phyloP scores from a whole-genome alignment of 2,113 vertebrate species.

The Scolopax mira region DNA sequence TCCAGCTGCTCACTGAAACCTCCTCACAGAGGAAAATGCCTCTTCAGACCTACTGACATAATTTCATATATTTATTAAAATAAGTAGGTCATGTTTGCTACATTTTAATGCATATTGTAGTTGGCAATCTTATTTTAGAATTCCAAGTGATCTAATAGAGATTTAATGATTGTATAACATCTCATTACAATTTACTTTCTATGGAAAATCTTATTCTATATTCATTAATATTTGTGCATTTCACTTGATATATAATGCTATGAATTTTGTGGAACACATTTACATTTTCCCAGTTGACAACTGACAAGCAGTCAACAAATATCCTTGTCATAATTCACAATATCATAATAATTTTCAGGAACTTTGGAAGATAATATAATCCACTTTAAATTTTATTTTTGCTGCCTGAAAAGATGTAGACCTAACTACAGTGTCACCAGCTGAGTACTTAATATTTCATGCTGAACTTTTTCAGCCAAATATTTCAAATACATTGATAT shows the following conservation, averaged over 20 bases:
- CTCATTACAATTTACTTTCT: not conserved
- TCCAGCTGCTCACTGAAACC: not conserved
- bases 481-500: not conserved
- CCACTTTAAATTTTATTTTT: not conserved
- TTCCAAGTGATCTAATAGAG: not conserved
- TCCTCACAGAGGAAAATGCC: not conserved
- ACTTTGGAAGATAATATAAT: not conserved
- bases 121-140: not conserved
- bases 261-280: not conserved
- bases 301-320: not conserved
- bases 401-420: not conserved
- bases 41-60: not conserved
- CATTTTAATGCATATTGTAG: not conserved
- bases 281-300: not conserved
- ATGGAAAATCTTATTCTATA: not conserved
- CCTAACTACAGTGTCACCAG: not conserved
- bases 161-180: not conserved
- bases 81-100: not conserved
- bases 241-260: not conserved
- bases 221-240: not conserved
- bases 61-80: not conserved
- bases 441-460: not conserved
- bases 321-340: not conserved
- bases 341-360: not conserved
- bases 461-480: not conserved